phyloP scores from a whole-genome alignment of 2,113 vertebrate genomes.

The Verasper variegatus region DNA sequence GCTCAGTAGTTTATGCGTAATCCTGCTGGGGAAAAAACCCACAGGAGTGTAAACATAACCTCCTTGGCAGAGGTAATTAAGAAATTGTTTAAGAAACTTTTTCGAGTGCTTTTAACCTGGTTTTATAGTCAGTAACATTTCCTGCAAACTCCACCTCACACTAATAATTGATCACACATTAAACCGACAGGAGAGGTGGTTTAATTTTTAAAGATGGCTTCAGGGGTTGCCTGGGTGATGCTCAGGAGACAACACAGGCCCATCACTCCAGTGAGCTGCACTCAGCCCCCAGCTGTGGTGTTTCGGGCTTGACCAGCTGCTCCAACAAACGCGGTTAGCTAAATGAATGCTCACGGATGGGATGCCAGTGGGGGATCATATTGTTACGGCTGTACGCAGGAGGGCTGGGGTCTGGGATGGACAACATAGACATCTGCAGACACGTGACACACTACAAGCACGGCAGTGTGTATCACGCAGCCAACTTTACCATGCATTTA shows the following conservation, averaged over 20 bases:
- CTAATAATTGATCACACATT: conserved; percentile 16
- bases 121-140: background rate
- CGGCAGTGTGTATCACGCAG: background rate
- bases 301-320: background rate
- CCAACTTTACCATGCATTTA: background rate
- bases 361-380: background rate
- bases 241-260: background rate
- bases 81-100: background rate
- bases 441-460: background rate
- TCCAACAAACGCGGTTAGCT: background rate
- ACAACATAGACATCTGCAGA: background rate
- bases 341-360: background rate
- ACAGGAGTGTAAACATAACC: background rate
- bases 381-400: background rate
- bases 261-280: background rate
- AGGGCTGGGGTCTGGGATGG: background rate
- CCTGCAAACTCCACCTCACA: background rate
- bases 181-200: conserved; percentile 7
- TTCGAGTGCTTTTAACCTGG: background rate
- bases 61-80: background rate
- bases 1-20: no score
- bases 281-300: background rate
- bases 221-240: conserved; percentile 1
- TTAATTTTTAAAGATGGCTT: conserved; percentile 46
- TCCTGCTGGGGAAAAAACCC: no score